These are phyloP conservation scores for Cataglyphis cursor DNA, from an alignment of 2,888 invertebrate genomes.

Conservation along the genomic window DNA sequence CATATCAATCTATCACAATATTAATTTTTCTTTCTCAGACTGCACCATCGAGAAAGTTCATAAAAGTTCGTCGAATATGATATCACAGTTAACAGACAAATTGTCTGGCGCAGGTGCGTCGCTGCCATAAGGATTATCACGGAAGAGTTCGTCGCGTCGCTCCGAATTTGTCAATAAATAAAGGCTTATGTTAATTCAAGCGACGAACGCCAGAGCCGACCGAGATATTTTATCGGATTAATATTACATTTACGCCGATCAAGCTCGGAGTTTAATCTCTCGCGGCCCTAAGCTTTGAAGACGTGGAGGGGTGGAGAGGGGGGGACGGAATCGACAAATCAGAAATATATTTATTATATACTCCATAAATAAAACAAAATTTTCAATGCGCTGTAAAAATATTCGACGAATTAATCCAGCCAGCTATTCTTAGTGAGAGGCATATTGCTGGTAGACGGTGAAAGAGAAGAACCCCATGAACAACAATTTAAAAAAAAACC, in stretches of 20 bases:
- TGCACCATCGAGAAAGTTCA: neutral
- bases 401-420: neutral
- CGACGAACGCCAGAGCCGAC: conserved; percentile 36
- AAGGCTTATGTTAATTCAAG: conserved; percentile 78
- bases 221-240: conserved; percentile 79
- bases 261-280: conserved; percentile 21
- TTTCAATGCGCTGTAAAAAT: neutral
- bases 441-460: too few relatives aligned
- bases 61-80: neutral
- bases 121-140: conserved; percentile 66
- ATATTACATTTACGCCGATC: conserved; percentile 61
- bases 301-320: neutral
- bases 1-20: neutral
- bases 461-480: too few relatives aligned
- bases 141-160: conserved; percentile 65
- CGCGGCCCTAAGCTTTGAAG: neutral
- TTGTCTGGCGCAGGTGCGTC: conserved; percentile 24
- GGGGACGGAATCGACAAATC: neutral
- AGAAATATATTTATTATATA: neutral
- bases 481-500: too few relatives aligned
- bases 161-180: conserved; percentile 76
- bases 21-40: neutral
- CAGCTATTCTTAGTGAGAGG: too few relatives aligned
- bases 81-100: conserved; percentile 32
- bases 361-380: conserved; percentile 6